These are phyloP conservation scores for Pentamera pediparva DNA, from an alignment of 53 echinoderm and acorn worm genomes.

Conservation along the genomic window DNA sequence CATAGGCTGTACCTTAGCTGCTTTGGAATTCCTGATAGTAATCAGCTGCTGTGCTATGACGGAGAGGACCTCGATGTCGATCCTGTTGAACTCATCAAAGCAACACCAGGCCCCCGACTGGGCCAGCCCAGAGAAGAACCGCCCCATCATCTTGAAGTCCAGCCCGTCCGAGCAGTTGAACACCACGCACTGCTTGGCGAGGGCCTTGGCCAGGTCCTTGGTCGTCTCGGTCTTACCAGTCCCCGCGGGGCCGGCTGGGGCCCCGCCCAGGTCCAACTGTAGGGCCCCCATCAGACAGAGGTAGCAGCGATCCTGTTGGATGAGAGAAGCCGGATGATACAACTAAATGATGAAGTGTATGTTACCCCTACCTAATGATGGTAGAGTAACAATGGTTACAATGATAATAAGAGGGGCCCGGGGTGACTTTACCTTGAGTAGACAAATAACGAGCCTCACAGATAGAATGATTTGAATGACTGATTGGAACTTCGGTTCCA, in stretches of 20 bases:
- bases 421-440: too few species aligned
- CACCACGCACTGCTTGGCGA: constrained; percentile 99
- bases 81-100: constrained; percentile 96
- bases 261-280: constrained; percentile 95
- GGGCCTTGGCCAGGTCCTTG: constrained; percentile 92
- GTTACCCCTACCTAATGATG: too few species aligned
- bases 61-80: constrained; percentile 98
- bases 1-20: constrained; percentile 96
- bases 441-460: too few species aligned
- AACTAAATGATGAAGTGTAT: too few species aligned
- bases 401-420: too few species aligned
- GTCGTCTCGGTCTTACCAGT: constrained; percentile 99
- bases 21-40: constrained; percentile 97
- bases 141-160: constrained; percentile 98
- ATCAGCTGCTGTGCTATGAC: constrained; percentile 99
- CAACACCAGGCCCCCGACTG: constrained; percentile 99
- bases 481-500: too few species aligned
- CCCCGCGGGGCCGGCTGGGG: constrained; percentile 97
- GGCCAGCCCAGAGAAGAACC: constrained; percentile 95
- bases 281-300: constrained; percentile 99
- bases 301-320: constrained; percentile 95
- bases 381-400: too few species aligned
- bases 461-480: too few species aligned
- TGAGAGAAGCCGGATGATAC: not conserved
- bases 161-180: constrained; percentile 99